Percentiles rank a stretch among this genome's conserved stretches.
Evolutionary conservation across 92 coral and sea anemone genomes (phyloP).

Genomic region (Bergia puertoricense): DNA sequence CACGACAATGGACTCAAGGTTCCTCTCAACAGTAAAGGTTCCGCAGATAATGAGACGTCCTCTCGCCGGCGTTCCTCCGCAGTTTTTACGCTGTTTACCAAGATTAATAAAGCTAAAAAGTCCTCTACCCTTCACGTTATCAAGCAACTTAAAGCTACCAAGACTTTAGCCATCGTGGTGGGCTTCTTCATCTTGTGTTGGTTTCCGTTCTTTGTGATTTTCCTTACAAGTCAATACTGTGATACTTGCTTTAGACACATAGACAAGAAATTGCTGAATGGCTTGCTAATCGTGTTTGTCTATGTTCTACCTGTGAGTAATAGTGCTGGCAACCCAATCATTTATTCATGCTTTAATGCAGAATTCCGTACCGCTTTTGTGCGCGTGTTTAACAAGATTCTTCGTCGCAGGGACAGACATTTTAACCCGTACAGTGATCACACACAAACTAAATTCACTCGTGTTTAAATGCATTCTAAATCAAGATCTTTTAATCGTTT

Average conservation of each 20-base stretch:
- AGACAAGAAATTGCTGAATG: conserved; percentile 27
- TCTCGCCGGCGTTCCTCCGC: conserved; percentile 17
- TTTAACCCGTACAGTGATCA: conserved; percentile 18
- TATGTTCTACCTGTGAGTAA: conserved; percentile 86
- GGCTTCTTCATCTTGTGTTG: conserved; percentile 91
- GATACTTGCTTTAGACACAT: conserved; percentile 58
- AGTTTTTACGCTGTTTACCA: neutral
- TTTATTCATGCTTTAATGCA: conserved; percentile 89
- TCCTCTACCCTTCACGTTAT: conserved; percentile 74
- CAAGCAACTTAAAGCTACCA: conserved; percentile 95
- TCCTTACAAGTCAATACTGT: conserved; percentile 82
- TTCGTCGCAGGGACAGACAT: conserved; percentile 46
- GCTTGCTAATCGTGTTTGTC: conserved; percentile 66
- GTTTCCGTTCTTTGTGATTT: conserved; percentile 96
- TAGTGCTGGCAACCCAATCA: conserved; percentile 96
- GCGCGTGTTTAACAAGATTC: conserved; percentile 66
- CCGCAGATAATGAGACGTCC: neutral
- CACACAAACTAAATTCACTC: conserved; percentile 21
- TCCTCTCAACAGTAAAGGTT: conserved; percentile 20
- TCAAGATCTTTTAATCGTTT: too few relatives aligned
- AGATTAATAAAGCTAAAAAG: conserved; percentile 28
- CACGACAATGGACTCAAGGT: conserved; percentile 49
- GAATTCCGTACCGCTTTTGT: conserved; percentile 92
- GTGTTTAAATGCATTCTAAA: conserved; percentile 5
- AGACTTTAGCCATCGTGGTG: conserved; percentile 90